phyloP scores from a whole-genome alignment of 2,797 vertebrate species.

The Crax fasciolata region DNA sequence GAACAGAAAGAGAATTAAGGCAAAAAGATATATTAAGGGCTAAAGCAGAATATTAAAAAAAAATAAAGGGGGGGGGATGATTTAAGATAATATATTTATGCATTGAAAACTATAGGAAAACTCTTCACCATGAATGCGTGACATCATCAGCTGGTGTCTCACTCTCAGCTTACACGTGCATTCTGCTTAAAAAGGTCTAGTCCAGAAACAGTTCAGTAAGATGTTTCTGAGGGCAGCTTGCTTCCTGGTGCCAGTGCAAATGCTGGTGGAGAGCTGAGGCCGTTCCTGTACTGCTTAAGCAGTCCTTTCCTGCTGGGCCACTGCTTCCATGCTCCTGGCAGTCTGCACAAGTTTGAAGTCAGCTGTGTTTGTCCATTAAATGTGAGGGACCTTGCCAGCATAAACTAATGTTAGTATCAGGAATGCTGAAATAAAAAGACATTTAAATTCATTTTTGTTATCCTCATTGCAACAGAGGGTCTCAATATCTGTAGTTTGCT shows the following conservation, averaged over 20 bases:
- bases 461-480: neutral
- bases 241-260: accelerated
- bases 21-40: neutral
- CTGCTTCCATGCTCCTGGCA: neutral
- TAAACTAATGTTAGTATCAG: neutral
- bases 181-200: neutral
- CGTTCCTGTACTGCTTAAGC: too few relatives aligned
- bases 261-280: too few relatives aligned
- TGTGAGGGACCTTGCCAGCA: neutral
- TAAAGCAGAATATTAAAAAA: neutral
- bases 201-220: neutral
- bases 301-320: neutral
- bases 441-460: neutral
- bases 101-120: neutral
- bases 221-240: neutral
- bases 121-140: neutral
- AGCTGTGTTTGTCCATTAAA: neutral
- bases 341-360: neutral
- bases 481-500: neutral
- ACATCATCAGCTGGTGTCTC: neutral
- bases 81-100: neutral
- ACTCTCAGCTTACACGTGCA: neutral
- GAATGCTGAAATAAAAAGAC: neutral
- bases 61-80: neutral
- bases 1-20: neutral